Evolutionary conservation across 2,113 vertebrate species (phyloP).

Genomic region (Isichthys henryi): DNA sequence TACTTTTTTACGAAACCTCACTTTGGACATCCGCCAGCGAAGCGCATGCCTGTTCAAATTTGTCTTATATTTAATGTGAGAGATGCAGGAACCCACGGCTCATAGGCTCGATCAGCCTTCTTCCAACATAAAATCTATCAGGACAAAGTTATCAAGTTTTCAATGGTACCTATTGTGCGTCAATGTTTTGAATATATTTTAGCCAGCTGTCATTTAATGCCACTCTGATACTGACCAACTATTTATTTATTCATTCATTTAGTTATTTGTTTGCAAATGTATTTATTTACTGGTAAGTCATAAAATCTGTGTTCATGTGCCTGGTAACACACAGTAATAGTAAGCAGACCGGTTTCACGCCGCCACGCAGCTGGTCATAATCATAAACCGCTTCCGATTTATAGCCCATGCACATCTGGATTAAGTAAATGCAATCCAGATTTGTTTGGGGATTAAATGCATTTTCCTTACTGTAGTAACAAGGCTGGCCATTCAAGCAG

Average conservation of each 20-base stretch:
- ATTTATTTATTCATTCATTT: not conserved
- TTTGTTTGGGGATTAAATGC: not conserved
- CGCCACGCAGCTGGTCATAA: not conserved
- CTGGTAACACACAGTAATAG: not conserved
- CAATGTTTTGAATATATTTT: not conserved
- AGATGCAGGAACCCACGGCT: not conserved
- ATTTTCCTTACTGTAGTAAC: not conserved
- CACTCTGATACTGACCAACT: not conserved
- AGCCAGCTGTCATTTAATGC: not conserved
- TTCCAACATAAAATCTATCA: not conserved
- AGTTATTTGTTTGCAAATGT: not conserved
- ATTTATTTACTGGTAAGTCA: not conserved
- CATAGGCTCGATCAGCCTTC: not conserved
- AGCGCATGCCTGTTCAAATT: not conserved
- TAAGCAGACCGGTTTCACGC: not conserved
- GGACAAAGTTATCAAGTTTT: not conserved
- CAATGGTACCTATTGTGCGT: not conserved
- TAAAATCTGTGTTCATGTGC: not conserved
- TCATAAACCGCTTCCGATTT: conserved; percentile 2
- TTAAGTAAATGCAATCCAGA: conserved; percentile 4
- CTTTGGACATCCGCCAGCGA: not conserved
- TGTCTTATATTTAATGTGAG: not conserved
- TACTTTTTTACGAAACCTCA: not conserved
- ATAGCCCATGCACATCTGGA: not conserved
- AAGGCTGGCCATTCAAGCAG: not conserved